Base-by-base conservation (phyloP, 2,113 vertebrate genomes). In the Cottus gobio region DNA sequence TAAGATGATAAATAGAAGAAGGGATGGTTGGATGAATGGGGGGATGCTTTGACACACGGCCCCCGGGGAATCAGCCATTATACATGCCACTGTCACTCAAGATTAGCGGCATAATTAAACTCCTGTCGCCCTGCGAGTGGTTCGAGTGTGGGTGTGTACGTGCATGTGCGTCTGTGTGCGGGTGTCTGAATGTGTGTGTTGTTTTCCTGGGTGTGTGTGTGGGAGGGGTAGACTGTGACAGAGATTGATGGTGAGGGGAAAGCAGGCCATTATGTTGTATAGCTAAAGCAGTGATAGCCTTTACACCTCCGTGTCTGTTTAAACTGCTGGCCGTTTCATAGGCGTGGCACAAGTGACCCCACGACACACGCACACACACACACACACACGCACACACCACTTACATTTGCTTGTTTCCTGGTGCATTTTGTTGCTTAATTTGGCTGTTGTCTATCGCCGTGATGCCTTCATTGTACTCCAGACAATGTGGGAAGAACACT, bases 51-150 rank as follows among this genome's bases (percentile, higher is more conserved):
- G 88, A 89, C 84, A 88, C 88, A 80, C 75, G 79, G 87, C 85
- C 89, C 37, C 85, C 31, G 2, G 91, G 90, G 93, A 93, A 91
- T 90, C 88, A 68, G 56, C 80, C 85, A 86, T 92, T 93, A 91
- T 92, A 92, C 80, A 90, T 74, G 86, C 77, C 66, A 75, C 89
- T 93, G 93, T 92, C 93, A 93, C 86, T 95, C 93, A 93, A 93
- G 90, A 94, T 94, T 92, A 93, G 89, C 66, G 42, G 81, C 86
- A 85, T 93, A 94, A 94, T 93, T 92, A 94, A 88, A 87, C 80
- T 84, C 80, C 82, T 91, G 75, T 84, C 83, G 56, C 78, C 61
- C 58, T 28, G 85, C 54, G 79, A 90, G 85, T 68, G 81, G 85
- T 89, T 5, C 5, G 3, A 66, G 7, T 20, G 58, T 75, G 77